Percentiles rank a stretch among this genome's conserved stretches.
phyloP scores from a whole-genome alignment of 1,140 invertebrate species.

The Formica exsecta region DNA sequence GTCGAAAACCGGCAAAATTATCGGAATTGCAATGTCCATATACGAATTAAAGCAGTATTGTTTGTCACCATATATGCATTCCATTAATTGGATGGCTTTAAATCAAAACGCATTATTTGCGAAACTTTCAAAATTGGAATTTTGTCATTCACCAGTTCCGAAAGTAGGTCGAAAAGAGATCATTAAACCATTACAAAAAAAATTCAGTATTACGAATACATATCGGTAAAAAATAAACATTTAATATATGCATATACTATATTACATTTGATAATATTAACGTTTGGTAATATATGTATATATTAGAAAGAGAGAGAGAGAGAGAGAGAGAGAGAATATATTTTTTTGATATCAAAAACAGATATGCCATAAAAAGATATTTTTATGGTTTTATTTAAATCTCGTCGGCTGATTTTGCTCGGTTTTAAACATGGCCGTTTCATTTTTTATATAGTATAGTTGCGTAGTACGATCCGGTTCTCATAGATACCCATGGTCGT shows the following conservation, averaged over 20 bases:
- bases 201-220: too few relatives aligned
- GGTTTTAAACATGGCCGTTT: neutral
- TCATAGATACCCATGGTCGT: neutral
- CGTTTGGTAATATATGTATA: too few relatives aligned
- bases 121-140: conserved; percentile 21
- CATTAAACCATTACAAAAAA: neutral
- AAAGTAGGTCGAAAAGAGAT: neutral
- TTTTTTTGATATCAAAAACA: neutral
- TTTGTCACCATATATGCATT: neutral
- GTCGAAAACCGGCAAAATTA: conserved; percentile 3
- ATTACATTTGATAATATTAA: too few relatives aligned
- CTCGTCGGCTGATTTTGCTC: neutral
- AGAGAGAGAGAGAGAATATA: neutral
- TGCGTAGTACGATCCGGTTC: neutral
- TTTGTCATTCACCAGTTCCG: neutral
- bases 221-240: too few relatives aligned
- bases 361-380: neutral
- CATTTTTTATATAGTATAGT: neutral
- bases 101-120: neutral
- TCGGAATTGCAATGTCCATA: conserved; percentile 11
- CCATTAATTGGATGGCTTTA: neutral
- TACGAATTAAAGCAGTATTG: neutral
- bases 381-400: neutral
- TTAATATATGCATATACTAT: too few relatives aligned
- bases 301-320: neutral